phyloP scores from a whole-genome alignment of 2,113 vertebrate genomes.

The Phaethon lepturus region DNA sequence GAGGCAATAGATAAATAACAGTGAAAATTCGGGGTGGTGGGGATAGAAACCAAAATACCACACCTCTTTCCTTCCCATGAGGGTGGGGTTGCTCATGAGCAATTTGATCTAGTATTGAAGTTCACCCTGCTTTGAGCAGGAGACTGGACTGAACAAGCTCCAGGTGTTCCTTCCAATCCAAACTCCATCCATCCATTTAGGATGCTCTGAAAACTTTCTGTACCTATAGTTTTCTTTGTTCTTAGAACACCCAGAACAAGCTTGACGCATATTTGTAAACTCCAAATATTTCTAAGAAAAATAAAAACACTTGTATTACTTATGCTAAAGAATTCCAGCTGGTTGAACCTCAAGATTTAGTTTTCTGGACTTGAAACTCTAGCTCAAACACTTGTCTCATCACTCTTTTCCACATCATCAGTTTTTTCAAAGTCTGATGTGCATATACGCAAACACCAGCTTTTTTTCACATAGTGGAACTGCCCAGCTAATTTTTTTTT shows the following conservation, averaged over 20 bases:
- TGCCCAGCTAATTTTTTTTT: background rate
- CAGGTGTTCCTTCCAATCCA: background rate
- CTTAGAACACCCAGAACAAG: background rate
- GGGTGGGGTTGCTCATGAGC: background rate
- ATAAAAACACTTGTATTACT: background rate
- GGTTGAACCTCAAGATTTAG: background rate
- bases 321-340: background rate
- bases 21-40: background rate
- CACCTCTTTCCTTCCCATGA: background rate
- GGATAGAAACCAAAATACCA: background rate
- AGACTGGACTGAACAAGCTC: background rate
- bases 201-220: background rate
- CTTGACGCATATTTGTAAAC: background rate
- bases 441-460: background rate
- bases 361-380: background rate
- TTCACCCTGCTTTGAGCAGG: background rate
- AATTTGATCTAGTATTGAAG: background rate
- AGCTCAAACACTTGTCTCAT: background rate
- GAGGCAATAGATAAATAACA: background rate
- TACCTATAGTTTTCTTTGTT: background rate
- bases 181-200: background rate
- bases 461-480: background rate
- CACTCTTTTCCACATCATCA: background rate
- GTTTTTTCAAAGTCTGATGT: background rate
- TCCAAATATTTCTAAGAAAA: background rate